phyloP scores from a whole-genome alignment of 1,140 invertebrate species.

The Tetramorium simillimum region DNA sequence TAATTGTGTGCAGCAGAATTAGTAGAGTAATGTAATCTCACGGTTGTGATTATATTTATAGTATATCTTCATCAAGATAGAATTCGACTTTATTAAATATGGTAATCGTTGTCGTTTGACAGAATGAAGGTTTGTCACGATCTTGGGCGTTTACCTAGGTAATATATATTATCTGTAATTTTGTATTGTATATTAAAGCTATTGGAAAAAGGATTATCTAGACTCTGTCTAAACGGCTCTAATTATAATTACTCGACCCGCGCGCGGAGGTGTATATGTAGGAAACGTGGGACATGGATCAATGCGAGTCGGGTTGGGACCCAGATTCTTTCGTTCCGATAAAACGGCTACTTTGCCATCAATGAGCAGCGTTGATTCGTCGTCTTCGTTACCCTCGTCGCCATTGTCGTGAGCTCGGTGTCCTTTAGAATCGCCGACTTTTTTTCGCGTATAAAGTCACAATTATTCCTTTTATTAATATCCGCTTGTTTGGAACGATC shows the following conservation, averaged over 20 bases:
- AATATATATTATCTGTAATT: neutral
- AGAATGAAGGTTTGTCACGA: neutral
- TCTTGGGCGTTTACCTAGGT: neutral
- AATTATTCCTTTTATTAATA: conserved; percentile 79
- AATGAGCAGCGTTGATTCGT: neutral
- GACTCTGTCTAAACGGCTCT: neutral
- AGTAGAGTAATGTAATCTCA: neutral
- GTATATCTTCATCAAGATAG: neutral
- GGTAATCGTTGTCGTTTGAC: neutral
- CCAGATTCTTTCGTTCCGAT: neutral
- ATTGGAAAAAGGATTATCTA: neutral
- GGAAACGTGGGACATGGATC: conserved; percentile 18
- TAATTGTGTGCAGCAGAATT: neutral
- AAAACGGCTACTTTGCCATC: neutral
- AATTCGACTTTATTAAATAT: neutral
- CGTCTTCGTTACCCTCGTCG: neutral
- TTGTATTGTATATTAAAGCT: conserved; percentile 10
- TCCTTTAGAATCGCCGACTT: neutral
- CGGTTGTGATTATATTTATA: too few species aligned
- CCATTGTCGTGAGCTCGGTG: neutral
- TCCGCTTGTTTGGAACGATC: conserved; percentile 64
- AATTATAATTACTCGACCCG: conserved; percentile 39
- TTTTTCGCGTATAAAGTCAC: conserved; percentile 19
- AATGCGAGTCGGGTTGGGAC: neutral
- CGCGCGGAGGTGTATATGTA: conserved; percentile 1